Base-by-base conservation (phyloP, 2,888 invertebrate species). In the Cyrtodaria siliqua region DNA sequence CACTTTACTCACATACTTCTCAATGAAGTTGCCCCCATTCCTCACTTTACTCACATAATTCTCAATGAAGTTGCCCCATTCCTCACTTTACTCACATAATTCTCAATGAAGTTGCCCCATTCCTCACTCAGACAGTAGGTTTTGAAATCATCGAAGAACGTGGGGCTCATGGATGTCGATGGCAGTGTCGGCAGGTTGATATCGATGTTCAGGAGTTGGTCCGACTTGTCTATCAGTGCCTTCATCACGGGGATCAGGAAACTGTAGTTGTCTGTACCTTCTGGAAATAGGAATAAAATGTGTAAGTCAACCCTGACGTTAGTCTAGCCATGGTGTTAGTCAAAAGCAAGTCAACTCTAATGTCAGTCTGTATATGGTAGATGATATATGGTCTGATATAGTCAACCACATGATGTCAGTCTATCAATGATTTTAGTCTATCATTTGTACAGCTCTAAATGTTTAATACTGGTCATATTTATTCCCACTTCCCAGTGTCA, bases 221-320 rank as follows among this genome's bases (percentile, higher is more conserved):
- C 89, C 9, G 93, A 89, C 88, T 95, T 95, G 74, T 95, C 95
- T 50, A 95, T 90, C 44, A 95, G 88, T 0, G 95, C 95, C 88
- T 95, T 95, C 93, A 95, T 93, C 16, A 95, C 94, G 0, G 95
- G 95, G 90, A 95, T 94, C 26, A 95, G 89, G 86, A 95, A 95
- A 2, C 95, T 94, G 89, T 95, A 95, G 83, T 95, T 95, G 81
- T 95, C 95, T 9, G 88, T 86, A 52, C 89, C 85, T 3, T 85
- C 90, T 88, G 78, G 2, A 85, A 76, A 82, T 73, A 56, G 23
- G 63, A 63, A 55, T 68, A 57, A 68, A 38, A n/a, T n/a, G n/a
- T n/a, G n/a, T n/a, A n/a, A n/a, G n/a, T n/a, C n/a, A n/a, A n/a
- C n/a, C n/a, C n/a, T n/a, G n/a, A n/a, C n/a, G n/a, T n/a, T n/a